Percentiles rank a stretch among this genome's conserved stretches.
Evolutionary conservation across 2,113 vertebrate genomes (phyloP).

Genomic region (Symphodus melops): DNA sequence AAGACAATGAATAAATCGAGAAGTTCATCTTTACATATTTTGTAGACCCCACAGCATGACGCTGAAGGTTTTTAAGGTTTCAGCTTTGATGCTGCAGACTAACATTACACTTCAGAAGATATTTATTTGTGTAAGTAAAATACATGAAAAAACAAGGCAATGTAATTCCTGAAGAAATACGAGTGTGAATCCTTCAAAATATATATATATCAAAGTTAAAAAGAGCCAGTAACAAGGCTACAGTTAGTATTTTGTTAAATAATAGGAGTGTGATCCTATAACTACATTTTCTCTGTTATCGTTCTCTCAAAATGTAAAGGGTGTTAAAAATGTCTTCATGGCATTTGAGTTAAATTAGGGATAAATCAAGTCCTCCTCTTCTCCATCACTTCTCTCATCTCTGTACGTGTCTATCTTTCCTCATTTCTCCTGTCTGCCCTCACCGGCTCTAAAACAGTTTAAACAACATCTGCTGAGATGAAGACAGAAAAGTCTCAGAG

Average conservation of each 20-base stretch:
- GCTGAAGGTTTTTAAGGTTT: not conserved
- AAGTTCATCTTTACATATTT: not conserved
- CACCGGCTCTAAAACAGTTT: constrained; percentile 45
- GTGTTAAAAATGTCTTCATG: constrained; percentile 5
- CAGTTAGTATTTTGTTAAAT: too few relatives aligned
- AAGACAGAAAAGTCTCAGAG: constrained; percentile 43
- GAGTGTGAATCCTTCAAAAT: too few relatives aligned
- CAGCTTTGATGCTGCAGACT: not conserved
- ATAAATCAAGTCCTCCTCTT: constrained; percentile 2
- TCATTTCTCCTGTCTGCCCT: constrained; percentile 16
- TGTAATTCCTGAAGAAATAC: too few relatives aligned
- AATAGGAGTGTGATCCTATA: not conserved
- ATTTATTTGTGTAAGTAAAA: not conserved
- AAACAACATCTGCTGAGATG: constrained; percentile 61
- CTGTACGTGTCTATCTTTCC: not conserved
- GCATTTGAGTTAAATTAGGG: not conserved
- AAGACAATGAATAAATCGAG: too few relatives aligned
- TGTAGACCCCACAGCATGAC: too few relatives aligned
- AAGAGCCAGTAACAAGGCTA: too few relatives aligned
- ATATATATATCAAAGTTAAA: too few relatives aligned
- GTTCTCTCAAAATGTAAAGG: constrained; percentile 10
- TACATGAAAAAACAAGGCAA: not conserved
- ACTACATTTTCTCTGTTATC: not conserved
- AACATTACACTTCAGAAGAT: not conserved
- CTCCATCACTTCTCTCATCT: constrained; percentile 26